Evolutionary conservation across 2,113 vertebrate species (phyloP), one percentile per base, ranked within the genome.

Genomic region (Alethe castanea): DNA sequence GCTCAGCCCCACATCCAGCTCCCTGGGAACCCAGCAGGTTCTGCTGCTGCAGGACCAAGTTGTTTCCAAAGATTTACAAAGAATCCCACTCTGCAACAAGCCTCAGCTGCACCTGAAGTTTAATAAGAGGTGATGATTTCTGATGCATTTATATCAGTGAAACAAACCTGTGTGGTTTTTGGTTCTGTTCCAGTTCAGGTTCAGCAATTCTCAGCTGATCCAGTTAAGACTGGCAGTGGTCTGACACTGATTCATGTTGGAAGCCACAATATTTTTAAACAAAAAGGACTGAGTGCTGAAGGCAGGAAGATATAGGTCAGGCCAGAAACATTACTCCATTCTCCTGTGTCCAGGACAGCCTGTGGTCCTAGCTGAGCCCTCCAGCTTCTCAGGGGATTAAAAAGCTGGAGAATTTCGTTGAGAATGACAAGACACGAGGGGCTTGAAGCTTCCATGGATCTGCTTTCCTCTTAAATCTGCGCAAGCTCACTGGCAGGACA

Each of bases 151-250:
- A 4, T 42, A 86, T 42, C 71, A 73, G 59, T n/a, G 54, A 94
- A 76, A 42, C 29, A 66, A 86, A 92, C 11, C 19, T 53, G 3
- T 53, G 40, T 69, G 42, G 0, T 3, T 65, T 85, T 80, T 86
- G 67, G 35, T 82, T 90, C 82, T 62, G 20, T 54, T 94, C 73
- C 82, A 85, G 60, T 52, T 95, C 62, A 77, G 40, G 45, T 80
- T 90, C 95, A 95, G 70, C 78, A 90, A 31, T 66, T 85, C 57
- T 62, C 81, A 82, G 66, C 38, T 59, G 54, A 94, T 90, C 28
- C 2, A 4, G 56, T 79, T 60, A 84, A 78, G 54, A 77, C 12
- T 14, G 20, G 91, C 5, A 92, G 70, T 9, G 4, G 35, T 72
- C 62, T 82, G 45, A 48, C 70, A 93, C 44, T 31, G 14, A 72